These are phyloP conservation scores for Uromys caudimaculatus DNA, from an alignment of 2,797 vertebrate genomes.

Conservation along the genomic window DNA sequence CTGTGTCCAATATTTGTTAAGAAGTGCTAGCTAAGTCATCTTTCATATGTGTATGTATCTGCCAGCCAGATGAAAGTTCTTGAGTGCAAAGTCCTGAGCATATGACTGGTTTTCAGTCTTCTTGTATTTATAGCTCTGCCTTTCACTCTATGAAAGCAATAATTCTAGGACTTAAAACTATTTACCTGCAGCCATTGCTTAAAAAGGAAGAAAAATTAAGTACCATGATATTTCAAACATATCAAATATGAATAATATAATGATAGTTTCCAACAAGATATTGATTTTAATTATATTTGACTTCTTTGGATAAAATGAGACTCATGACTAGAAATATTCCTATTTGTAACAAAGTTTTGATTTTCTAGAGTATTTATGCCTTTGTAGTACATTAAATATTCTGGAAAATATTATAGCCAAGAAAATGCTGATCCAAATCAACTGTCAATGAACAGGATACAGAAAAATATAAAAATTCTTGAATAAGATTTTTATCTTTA, in stretches of 20 bases:
- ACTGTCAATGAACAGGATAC: neutral
- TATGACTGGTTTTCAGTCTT: neutral
- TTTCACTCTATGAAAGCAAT: neutral
- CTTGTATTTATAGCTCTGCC: neutral
- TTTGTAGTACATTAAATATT: neutral
- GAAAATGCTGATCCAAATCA: neutral
- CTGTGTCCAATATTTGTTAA: neutral
- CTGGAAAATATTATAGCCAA: neutral
- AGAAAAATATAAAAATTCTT: neutral
- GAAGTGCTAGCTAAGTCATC: neutral
- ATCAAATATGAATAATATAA: neutral
- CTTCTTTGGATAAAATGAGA: constrained; percentile 14
- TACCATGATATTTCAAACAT: neutral
- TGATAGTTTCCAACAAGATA: constrained; percentile 21
- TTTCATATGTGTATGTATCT: constrained; percentile 12
- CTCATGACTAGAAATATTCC: constrained; percentile 24
- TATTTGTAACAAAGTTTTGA: neutral
- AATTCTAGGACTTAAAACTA: neutral
- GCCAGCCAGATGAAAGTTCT: neutral
- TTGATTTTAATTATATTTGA: constrained; percentile 38
- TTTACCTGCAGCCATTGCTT: neutral
- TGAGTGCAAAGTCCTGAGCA: neutral
- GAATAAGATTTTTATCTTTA: neutral
- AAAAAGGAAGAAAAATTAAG: constrained; percentile 39
- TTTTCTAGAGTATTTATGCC: neutral